A percentile compares a stretch with the other conserved stretches of the same genome.
Conservation (phyloP, 1,140 invertebrate species). For the Papilio polyxenes region DNA sequence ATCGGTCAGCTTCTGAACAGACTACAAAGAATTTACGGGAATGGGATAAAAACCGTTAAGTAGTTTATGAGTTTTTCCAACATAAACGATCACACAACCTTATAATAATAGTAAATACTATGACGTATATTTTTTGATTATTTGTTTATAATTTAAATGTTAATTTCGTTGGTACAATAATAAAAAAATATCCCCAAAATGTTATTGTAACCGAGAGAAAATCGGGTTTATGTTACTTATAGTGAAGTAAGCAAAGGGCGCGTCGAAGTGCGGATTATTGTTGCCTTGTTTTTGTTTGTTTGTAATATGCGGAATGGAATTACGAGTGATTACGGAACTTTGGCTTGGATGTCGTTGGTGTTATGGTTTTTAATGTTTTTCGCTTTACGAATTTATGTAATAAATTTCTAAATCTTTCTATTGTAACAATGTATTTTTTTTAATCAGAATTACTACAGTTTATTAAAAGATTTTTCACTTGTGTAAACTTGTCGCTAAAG, state of each 20-base stretch:
- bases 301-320: constrained; percentile 32
- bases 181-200: neutral
- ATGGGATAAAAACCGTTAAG: no score
- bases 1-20: no score
- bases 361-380: constrained; percentile 26
- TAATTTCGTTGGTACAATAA: no score
- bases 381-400: neutral
- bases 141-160: no score
- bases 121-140: no score
- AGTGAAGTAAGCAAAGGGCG: constrained; percentile 18
- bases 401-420: neutral
- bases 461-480: no score
- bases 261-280: constrained; percentile 31
- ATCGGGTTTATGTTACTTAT: neutral
- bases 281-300: constrained; percentile 36
- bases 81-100: no score
- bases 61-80: no score
- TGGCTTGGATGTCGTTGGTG: neutral
- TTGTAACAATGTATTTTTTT: neutral
- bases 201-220: neutral
- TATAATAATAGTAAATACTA: no score
- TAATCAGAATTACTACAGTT: neutral
- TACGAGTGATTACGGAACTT: constrained; percentile 25
- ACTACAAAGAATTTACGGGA: no score
- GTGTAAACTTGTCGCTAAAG: no score